Evolutionary conservation across 2,888 invertebrate species (phyloP), one percentile per base, ranked within the genome.

Genomic region (Himalopsyche anomala): DNA sequence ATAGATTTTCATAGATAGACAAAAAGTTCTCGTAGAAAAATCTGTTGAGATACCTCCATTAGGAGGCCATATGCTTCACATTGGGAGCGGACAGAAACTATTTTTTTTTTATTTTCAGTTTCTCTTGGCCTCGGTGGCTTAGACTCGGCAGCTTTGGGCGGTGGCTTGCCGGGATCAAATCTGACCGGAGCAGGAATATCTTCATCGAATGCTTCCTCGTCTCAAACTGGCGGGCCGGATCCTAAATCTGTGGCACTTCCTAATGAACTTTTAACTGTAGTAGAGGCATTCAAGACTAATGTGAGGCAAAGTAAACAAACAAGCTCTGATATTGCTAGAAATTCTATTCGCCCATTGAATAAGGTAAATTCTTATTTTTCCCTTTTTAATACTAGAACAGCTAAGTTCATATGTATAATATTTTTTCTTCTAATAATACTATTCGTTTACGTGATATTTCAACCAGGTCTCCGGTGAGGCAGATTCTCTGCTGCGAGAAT

Each of bases 221-320:
- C 69, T 15, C 83, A 82, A 28, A 83, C 83, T 0, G 82, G 62
- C 12, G 80, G 80, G 15, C 84, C 87, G 6, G 82, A 84, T 1
- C 87, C 86, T 9, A 92, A 92, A 87, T 92, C 92, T 84, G 91
- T 90, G 0, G 92, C 94, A 80, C 91, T 98, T 86, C 97, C 97
- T 0, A 96, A 96, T 89, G 96, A 97, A 91, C 95, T 98, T 83
- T 92, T 94, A 40, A 95, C 95, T 89, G 95, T 96, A 0, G 96
- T 98, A 42, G 97, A 97, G 86, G 92, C 94, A 3, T 96, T 98
- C 90, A 97, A 97, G 92, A 95, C 95, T 86, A 96, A 96, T 91
- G 96, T 98, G 0, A 98, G 98, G 92, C 96, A 96, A 86, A 97
- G 98, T 90, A 98, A 98, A 91, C 93, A 94, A 0, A 93, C 96